These are phyloP conservation scores for Rhynchophorus ferrugineus DNA, from an alignment of 1,140 invertebrate genomes.

Conservation along the genomic window DNA sequence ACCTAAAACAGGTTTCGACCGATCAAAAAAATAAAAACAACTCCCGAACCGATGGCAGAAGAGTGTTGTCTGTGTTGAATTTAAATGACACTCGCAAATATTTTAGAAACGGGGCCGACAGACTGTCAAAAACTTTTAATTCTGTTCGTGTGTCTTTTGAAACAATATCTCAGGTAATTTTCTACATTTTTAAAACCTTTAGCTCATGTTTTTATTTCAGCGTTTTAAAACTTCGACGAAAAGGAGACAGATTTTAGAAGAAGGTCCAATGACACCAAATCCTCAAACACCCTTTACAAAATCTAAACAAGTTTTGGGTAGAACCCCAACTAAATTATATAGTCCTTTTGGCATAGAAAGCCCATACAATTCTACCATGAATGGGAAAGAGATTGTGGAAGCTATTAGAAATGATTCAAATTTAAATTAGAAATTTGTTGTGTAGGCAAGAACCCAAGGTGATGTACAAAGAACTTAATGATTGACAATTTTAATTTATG, in stretches of 20 bases:
- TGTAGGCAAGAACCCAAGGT: too few relatives aligned
- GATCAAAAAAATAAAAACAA: constrained; percentile 10
- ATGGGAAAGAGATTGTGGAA: constrained; percentile 33
- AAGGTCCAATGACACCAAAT: constrained; percentile 46
- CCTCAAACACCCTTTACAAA: constrained; percentile 45
- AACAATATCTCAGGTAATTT: constrained; percentile 49
- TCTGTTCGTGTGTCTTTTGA: constrained; percentile 49
- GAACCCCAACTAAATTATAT: constrained; percentile 57
- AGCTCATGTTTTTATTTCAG: constrained; percentile 17
- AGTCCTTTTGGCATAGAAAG: constrained; percentile 58
- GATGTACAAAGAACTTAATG: too few relatives aligned
- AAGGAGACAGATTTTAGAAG: constrained; percentile 49
- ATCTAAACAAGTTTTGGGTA: constrained; percentile 47
- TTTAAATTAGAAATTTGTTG: too few relatives aligned
- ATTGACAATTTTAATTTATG: too few relatives aligned
- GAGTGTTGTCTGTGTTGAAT: constrained; percentile 35
- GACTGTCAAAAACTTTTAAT: constrained; percentile 51
- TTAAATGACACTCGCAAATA: constrained; percentile 41
- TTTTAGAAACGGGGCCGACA: constrained; percentile 47
- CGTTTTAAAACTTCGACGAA: constrained; percentile 49
- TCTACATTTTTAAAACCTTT: background rate
- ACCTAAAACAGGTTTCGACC: background rate
- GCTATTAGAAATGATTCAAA: too few relatives aligned
- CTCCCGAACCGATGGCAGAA: constrained; percentile 22
- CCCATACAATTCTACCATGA: constrained; percentile 35